Evolutionary conservation across 2,797 vertebrate species (phyloP).

Genomic region (Coregonus ussuriensis): DNA sequence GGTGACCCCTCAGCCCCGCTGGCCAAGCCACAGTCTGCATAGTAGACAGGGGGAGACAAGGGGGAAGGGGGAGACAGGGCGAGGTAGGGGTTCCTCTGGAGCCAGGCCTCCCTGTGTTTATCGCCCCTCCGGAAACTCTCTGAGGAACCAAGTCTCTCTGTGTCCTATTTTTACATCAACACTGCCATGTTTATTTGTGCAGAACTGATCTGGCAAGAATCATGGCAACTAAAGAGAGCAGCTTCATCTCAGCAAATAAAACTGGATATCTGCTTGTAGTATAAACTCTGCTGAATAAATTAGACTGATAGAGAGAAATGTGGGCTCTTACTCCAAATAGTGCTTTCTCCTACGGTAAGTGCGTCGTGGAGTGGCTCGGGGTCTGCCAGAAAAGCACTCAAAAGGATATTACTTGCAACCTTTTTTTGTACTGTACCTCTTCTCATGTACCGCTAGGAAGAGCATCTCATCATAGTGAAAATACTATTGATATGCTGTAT

Average conservation of each 20-base stretch:
- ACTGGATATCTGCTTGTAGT: slow-evolving; percentile 30
- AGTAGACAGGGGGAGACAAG: background rate
- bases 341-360: slow-evolving; percentile 41
- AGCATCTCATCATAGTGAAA: background rate
- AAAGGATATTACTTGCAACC: slow-evolving; percentile 30
- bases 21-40: background rate
- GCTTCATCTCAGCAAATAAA: slow-evolving; percentile 33
- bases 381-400: slow-evolving; percentile 60
- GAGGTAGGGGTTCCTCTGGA: slow-evolving; percentile 13
- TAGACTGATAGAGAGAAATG: slow-evolving; percentile 43
- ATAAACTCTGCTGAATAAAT: slow-evolving; percentile 42
- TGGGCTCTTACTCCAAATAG: slow-evolving; percentile 48
- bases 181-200: slow-evolving; percentile 42
- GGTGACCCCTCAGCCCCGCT: background rate
- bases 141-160: slow-evolving; percentile 29
- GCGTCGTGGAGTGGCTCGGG: slow-evolving; percentile 34
- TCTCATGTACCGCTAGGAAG: slow-evolving; percentile 22
- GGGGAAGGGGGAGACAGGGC: background rate
- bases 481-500: background rate
- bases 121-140: slow-evolving; percentile 30
- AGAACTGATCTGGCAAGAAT: slow-evolving; percentile 29
- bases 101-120: slow-evolving; percentile 41
- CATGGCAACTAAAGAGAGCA: slow-evolving; percentile 21
- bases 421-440: slow-evolving; percentile 16
- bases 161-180: slow-evolving; percentile 29